Evolutionary conservation across 2,113 vertebrate species (phyloP).

Genomic region (Camarhynchus parvulus): DNA sequence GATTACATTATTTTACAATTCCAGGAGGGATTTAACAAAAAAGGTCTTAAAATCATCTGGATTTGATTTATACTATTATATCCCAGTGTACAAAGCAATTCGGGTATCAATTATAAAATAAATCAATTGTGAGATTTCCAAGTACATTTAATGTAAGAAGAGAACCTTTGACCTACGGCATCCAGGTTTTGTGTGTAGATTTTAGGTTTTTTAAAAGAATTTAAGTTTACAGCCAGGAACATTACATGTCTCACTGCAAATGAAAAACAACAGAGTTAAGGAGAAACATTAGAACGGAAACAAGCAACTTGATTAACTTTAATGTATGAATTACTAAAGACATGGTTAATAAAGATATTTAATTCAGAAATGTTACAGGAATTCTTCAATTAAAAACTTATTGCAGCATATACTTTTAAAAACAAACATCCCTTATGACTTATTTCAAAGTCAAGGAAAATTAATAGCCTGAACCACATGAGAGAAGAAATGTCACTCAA

Average conservation of each 20-base stretch:
- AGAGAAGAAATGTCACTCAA: neutral
- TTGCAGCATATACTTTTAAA: neutral
- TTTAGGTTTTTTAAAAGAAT: constrained; percentile 1
- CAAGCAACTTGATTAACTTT: neutral
- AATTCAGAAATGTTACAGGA: neutral
- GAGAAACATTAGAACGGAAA: constrained; percentile 29
- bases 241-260: constrained; percentile 51
- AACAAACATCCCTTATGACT: neutral
- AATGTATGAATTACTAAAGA: neutral
- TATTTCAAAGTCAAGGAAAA: neutral
- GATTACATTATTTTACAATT: neutral
- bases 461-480: neutral
- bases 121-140: constrained; percentile 14
- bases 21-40: neutral
- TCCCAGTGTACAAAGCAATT: neutral
- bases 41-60: neutral
- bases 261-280: constrained; percentile 46
- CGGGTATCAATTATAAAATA: neutral
- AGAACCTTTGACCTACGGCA: constrained; percentile 42
- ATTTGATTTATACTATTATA: neutral
- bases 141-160: constrained; percentile 8
- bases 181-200: constrained; percentile 43
- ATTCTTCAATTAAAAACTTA: neutral
- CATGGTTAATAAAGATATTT: neutral
- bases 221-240: constrained; percentile 54